Percentiles rank a stretch among this genome's conserved stretches.
phyloP scores from a whole-genome alignment of 2,888 invertebrate genomes.

The Lypha dubia region DNA sequence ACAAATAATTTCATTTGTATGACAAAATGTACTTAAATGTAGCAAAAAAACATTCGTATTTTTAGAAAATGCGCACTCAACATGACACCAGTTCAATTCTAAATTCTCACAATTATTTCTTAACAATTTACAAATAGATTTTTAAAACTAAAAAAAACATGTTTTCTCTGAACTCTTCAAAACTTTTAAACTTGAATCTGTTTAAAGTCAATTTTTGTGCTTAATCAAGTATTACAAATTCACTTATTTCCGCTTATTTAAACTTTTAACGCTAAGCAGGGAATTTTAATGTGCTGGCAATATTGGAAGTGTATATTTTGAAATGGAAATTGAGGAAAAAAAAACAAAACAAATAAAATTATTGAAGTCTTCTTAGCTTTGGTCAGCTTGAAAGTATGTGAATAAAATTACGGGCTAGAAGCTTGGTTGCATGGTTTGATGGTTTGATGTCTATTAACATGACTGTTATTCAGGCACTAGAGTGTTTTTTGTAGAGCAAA shows the following conservation, averaged over 20 bases:
- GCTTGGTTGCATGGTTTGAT: not conserved
- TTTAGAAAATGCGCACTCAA: no score
- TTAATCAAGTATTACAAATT: slow-evolving; percentile 78
- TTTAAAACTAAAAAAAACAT: not conserved
- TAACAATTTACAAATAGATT: no score
- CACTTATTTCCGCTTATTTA: slow-evolving; percentile 78
- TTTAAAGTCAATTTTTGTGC: slow-evolving; percentile 62
- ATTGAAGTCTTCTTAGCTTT: not conserved
- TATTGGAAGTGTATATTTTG: not conserved
- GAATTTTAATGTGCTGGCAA: slow-evolving; percentile 75
- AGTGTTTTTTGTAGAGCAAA: not conserved
- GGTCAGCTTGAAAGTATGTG: slow-evolving; percentile 24
- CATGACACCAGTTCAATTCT: no score
- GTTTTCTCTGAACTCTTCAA: not conserved
- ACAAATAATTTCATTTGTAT: no score
- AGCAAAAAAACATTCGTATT: no score
- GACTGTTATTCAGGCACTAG: slow-evolving; percentile 1
- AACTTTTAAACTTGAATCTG: slow-evolving; percentile 25
- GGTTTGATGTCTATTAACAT: no score
- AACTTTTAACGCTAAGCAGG: slow-evolving; percentile 77
- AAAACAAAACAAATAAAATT: no score
- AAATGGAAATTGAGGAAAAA: not conserved
- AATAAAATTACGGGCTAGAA: not conserved
- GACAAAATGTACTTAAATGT: no score
- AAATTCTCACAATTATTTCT: no score